Evolutionary conservation across 53 echinoderm and acorn worm genomes (phyloP).

Genomic region (Henricia sp.): DNA sequence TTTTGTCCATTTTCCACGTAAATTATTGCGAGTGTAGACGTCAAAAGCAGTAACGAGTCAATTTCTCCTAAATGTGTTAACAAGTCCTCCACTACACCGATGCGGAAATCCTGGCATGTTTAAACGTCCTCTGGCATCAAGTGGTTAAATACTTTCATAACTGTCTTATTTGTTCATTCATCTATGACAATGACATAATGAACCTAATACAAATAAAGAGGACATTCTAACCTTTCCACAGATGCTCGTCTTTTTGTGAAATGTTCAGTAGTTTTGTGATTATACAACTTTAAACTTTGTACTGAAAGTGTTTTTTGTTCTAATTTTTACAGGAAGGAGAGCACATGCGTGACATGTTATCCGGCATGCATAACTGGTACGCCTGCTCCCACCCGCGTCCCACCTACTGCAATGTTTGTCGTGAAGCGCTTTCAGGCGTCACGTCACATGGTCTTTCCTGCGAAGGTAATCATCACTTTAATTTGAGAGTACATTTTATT

Average conservation of each 20-base stretch:
- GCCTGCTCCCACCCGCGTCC: constrained; percentile 97
- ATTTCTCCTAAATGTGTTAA: no score
- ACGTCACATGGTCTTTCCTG: constrained; percentile 99
- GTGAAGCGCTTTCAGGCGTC: constrained; percentile 94
- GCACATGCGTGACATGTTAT: constrained; percentile 97
- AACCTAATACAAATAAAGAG: neutral
- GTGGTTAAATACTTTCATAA: no score
- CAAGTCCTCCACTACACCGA: no score
- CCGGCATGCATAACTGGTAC: constrained; percentile 99
- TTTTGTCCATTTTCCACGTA: no score
- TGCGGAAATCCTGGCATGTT: no score
- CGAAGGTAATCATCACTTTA: constrained; percentile 79
- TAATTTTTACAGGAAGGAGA: constrained; percentile 77
- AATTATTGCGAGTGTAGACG: no score
- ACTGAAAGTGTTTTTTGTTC: neutral
- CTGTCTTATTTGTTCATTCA: no score
- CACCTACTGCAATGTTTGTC: constrained; percentile 97
- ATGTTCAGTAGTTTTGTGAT: no score
- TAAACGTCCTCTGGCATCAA: no score
- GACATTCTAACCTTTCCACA: neutral
- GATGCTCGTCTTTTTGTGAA: neutral
- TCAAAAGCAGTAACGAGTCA: no score
- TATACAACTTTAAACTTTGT: neutral
- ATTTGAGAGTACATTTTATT: no score
- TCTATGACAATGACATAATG: no score